Evolutionary conservation across 2,113 vertebrate genomes (phyloP).

Genomic region (Vanacampus margaritifer): DNA sequence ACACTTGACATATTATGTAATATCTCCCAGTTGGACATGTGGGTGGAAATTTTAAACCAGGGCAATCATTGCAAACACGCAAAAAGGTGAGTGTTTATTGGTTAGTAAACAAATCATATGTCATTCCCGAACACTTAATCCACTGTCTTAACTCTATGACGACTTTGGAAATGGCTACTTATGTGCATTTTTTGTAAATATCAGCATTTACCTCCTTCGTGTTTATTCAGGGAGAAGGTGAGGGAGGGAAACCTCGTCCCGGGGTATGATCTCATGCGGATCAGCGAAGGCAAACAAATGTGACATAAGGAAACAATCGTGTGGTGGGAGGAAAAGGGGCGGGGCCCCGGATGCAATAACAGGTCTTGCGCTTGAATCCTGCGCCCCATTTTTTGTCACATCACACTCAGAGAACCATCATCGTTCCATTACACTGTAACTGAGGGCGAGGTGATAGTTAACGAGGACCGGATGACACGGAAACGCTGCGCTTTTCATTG

Average conservation of each 20-base stretch:
- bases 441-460: constrained; percentile 32
- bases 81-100: not conserved
- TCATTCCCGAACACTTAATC: not conserved
- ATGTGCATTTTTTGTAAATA: constrained; percentile 5
- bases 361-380: too few relatives aligned
- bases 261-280: not conserved
- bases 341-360: constrained; percentile 6
- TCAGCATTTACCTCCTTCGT: not conserved
- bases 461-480: constrained; percentile 25
- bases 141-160: not conserved
- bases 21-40: too few relatives aligned
- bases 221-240: constrained; percentile 12
- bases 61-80: not conserved
- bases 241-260: not conserved
- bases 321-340: constrained; percentile 2
- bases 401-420: constrained; percentile 25
- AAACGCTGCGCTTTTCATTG: constrained; percentile 36
- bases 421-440: constrained; percentile 6
- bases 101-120: not conserved
- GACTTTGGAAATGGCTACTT: not conserved
- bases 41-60: not conserved
- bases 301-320: constrained; percentile 23
- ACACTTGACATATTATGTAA: too few relatives aligned
- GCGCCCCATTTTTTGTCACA: constrained; percentile 22
- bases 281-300: constrained; percentile 38